These are phyloP conservation scores for Trissoscelio sp. DNA, from an alignment of 2,888 invertebrate genomes.

Conservation along the genomic window DNA sequence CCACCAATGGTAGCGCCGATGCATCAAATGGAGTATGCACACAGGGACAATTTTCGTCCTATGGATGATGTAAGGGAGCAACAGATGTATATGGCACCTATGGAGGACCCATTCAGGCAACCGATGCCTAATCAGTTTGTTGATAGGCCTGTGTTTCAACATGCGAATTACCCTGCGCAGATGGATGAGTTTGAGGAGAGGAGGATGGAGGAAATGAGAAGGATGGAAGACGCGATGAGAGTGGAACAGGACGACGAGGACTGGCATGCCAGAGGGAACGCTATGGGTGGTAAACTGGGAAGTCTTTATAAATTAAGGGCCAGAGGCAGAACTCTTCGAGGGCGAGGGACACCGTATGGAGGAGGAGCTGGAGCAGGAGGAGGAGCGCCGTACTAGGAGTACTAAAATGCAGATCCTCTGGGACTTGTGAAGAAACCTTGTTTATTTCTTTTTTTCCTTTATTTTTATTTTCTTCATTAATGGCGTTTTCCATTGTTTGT, in stretches of 20 bases:
- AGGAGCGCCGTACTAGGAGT: no score
- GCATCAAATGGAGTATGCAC: conserved; percentile 33
- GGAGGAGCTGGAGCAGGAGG: no score
- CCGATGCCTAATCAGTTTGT: not conserved
- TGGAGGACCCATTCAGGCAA: conserved; percentile 33
- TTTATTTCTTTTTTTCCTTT: no score
- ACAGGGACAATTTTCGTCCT: conserved; percentile 34
- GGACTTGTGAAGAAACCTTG: not conserved
- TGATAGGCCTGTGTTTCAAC: conserved; percentile 37
- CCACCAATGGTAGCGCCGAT: not conserved
- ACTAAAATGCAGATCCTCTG: not conserved
- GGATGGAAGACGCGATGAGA: conserved; percentile 31
- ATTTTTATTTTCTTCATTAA: no score
- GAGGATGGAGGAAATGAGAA: conserved; percentile 29
- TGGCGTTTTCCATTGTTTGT: no score
- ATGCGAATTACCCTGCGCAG: not conserved
- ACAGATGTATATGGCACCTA: not conserved
- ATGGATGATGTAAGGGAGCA: conserved; percentile 35
- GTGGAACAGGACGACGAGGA: conserved; percentile 34
- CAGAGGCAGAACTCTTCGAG: conserved; percentile 73
- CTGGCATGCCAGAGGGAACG: conserved; percentile 74
- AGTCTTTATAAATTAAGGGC: conserved; percentile 72
- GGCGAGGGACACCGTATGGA: conserved; percentile 65
- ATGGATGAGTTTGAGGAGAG: conserved; percentile 43
- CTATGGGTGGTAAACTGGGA: conserved; percentile 71